phyloP scores from a whole-genome alignment of 2,113 vertebrate species.

The Empidonax alnorum region DNA sequence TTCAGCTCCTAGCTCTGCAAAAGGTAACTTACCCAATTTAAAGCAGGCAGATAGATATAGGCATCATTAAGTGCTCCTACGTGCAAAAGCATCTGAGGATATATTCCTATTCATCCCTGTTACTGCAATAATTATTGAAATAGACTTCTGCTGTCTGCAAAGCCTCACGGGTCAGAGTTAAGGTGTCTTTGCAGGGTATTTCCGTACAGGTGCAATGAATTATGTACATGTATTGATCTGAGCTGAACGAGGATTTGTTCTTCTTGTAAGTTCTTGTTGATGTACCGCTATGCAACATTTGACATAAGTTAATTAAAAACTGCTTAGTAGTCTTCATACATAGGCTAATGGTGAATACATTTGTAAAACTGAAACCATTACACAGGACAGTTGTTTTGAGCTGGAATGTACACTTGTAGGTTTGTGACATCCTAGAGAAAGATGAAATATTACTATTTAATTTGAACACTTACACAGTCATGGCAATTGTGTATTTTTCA shows the following conservation, averaged over 20 bases:
- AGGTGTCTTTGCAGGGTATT: conserved; percentile 15
- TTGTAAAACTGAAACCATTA: conserved; percentile 3
- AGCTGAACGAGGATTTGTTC: conserved; percentile 59
- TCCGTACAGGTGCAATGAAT: conserved; percentile 42
- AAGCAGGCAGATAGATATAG: neutral
- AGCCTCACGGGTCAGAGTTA: neutral
- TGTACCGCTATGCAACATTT: neutral
- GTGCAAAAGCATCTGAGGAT: neutral
- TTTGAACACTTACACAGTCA: neutral
- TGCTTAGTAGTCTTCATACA: conserved; percentile 28
- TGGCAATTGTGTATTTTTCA: neutral
- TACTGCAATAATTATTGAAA: conserved; percentile 39
- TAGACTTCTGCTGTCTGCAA: conserved; percentile 29
- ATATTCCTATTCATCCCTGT: conserved; percentile 5
- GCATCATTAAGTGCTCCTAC: neutral
- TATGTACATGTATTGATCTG: conserved; percentile 31
- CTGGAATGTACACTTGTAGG: neutral
- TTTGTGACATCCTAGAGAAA: conserved; percentile 7
- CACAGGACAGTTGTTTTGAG: conserved; percentile 9
- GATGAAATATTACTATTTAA: neutral
- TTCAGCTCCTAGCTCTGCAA: neutral
- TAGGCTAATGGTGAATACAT: neutral
- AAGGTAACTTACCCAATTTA: neutral
- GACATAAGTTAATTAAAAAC: conserved; percentile 56
- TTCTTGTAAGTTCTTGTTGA: conserved; percentile 27